Evolutionary conservation across 2,888 invertebrate species (phyloP).

Genomic region (Metalampra italica): DNA sequence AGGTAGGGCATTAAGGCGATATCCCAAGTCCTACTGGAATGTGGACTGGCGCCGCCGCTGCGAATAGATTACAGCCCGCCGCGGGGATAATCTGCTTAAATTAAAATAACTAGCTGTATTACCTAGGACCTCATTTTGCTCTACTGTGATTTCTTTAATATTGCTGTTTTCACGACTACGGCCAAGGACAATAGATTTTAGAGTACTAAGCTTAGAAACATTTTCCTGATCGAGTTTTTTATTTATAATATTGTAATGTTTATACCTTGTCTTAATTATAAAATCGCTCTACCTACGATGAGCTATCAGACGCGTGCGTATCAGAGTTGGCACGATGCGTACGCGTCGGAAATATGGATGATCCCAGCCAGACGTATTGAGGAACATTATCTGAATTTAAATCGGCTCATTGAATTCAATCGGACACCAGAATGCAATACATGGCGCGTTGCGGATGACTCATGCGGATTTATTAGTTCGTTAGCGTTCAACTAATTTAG

Average conservation of each 20-base stretch:
- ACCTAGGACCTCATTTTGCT: conserved; percentile 6
- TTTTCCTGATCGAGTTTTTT: no score
- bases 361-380: conserved; percentile 42
- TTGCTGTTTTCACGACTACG: background rate
- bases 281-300: conserved; percentile 34
- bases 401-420: conserved; percentile 67
- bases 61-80: conserved; percentile 56
- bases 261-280: conserved; percentile 9
- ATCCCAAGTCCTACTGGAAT: conserved; percentile 67
- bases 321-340: conserved; percentile 54
- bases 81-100: conserved; percentile 41
- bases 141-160: background rate
- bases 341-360: conserved; percentile 63
- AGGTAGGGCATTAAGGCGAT: conserved; percentile 62
- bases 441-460: conserved; percentile 49
- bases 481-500: conserved; percentile 6
- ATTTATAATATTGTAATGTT: no score
- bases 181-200: background rate
- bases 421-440: conserved; percentile 55
- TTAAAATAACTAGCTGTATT: conserved; percentile 28
- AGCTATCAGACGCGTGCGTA: conserved; percentile 54
- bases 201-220: no score
- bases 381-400: conserved; percentile 65
- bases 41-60: conserved; percentile 67
- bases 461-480: conserved; percentile 35